phyloP scores from a whole-genome alignment of 1,140 invertebrate species.

The Batillaria attramentaria region DNA sequence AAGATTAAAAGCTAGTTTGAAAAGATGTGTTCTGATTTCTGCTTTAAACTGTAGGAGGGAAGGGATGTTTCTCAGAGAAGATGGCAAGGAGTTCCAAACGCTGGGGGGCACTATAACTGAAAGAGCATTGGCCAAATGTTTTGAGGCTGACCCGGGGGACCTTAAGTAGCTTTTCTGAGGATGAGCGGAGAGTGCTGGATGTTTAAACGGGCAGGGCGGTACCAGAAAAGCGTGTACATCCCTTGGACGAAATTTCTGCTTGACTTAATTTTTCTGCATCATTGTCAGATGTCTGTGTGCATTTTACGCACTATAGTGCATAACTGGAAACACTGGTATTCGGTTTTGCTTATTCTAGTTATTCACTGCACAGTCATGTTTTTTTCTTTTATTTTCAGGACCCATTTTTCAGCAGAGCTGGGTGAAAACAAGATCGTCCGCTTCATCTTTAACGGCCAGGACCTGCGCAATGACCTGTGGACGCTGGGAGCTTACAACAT shows the following conservation, averaged over 20 bases:
- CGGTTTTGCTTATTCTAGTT: neutral
- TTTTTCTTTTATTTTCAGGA: constrained; percentile 73
- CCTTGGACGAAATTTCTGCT: neutral
- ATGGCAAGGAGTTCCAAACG: too few species aligned
- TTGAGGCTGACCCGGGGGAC: too few species aligned
- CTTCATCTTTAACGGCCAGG: constrained; percentile 90
- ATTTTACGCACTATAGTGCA: too few species aligned
- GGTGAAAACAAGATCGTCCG: constrained; percentile 83
- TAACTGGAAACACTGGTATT: neutral
- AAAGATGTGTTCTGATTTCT: too few species aligned
- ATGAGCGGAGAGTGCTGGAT: too few species aligned
- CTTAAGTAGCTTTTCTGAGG: too few species aligned
- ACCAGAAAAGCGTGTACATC: neutral
- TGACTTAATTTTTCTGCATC: neutral
- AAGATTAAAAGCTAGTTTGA: too few species aligned
- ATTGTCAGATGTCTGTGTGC: neutral
- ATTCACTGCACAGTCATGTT: neutral
- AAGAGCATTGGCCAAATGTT: too few species aligned
- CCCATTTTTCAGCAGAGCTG: constrained; percentile 86
- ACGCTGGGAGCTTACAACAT: constrained; percentile 86
- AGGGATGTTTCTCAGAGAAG: too few species aligned
- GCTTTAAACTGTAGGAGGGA: too few species aligned
- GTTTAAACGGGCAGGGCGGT: too few species aligned
- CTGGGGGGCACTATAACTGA: too few species aligned
- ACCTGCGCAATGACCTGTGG: constrained; percentile 82